Evolutionary conservation across 1,140 invertebrate genomes (phyloP).

Genomic region (Hylyphantes graminicola): DNA sequence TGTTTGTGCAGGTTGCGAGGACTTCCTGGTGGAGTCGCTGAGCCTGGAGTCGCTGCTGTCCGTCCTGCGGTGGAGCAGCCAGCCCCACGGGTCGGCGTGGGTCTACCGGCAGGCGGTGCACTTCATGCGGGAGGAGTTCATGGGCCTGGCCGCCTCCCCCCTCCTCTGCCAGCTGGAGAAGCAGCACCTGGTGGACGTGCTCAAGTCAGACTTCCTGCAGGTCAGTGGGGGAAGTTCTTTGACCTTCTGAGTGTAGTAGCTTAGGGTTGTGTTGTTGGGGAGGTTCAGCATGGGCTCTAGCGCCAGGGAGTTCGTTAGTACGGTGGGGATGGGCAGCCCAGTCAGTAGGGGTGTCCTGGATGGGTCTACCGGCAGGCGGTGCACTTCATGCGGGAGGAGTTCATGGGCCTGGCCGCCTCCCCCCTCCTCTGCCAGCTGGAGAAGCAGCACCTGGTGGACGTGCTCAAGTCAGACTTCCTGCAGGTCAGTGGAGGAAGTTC

Average conservation of each 20-base stretch:
- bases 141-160: slow-evolving; percentile 75
- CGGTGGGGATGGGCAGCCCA: no score
- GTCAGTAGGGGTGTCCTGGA: slow-evolving; percentile 88
- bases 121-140: slow-evolving; percentile 87
- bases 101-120: slow-evolving; percentile 87
- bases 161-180: slow-evolving; percentile 85
- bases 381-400: slow-evolving; percentile 86
- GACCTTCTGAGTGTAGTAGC: no score
- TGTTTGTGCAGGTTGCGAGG: slow-evolving; percentile 79
- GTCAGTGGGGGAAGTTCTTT: no score
- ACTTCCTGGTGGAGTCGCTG: slow-evolving; percentile 89
- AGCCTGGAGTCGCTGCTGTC: slow-evolving; percentile 79
- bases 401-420: slow-evolving; percentile 77
- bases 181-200: slow-evolving; percentile 80
- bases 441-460: slow-evolving; percentile 81
- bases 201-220: slow-evolving; percentile 91
- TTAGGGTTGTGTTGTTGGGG: no score
- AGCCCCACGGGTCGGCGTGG: slow-evolving; percentile 91
- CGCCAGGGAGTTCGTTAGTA: no score
- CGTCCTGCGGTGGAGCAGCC: slow-evolving; percentile 80
- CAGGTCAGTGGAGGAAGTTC: no score
- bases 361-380: slow-evolving; percentile 91
- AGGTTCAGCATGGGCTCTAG: no score
- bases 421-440: slow-evolving; percentile 84
- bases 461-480: slow-evolving; percentile 87